These are phyloP conservation scores for Chlorops oryzae DNA, from an alignment of 1,140 invertebrate genomes.

Conservation along the genomic window DNA sequence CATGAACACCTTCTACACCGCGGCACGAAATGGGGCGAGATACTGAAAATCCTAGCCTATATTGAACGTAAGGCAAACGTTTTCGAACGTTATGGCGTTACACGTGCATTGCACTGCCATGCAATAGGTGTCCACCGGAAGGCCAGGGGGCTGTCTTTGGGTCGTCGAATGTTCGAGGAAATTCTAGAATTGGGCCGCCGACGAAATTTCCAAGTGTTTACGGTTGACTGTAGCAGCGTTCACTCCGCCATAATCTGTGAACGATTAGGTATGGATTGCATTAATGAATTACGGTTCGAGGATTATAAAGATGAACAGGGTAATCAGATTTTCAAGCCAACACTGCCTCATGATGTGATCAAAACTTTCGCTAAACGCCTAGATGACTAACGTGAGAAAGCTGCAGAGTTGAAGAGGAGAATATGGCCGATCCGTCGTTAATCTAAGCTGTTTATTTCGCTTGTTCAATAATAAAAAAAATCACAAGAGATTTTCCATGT, in stretches of 20 bases:
- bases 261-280: constrained; percentile 14
- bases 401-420: no score
- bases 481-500: no score
- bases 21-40: constrained; percentile 14
- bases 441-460: no score
- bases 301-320: constrained; percentile 14
- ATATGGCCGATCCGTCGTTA: no score
- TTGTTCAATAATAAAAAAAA: no score
- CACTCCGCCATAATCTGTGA: constrained; percentile 16
- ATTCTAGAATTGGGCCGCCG: constrained; percentile 1
- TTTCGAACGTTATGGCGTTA: constrained; percentile 7
- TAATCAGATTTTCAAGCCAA: constrained; percentile 11
- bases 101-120: constrained; percentile 16
- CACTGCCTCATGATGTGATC: constrained; percentile 10
- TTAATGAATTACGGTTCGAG: constrained; percentile 10
- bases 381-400: no score
- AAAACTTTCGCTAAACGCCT: constrained; percentile 12
- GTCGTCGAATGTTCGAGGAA: constrained; percentile 9
- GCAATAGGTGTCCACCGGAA: constrained; percentile 10
- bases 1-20: constrained; percentile 4
- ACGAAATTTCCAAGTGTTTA: constrained; percentile 11
- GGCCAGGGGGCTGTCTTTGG: constrained; percentile 11
- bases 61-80: constrained; percentile 17
- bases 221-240: constrained; percentile 16
- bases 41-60: constrained; percentile 11